These are phyloP conservation scores for Radopholus similis DNA, from an alignment of 1,140 invertebrate genomes.

Conservation along the genomic window DNA sequence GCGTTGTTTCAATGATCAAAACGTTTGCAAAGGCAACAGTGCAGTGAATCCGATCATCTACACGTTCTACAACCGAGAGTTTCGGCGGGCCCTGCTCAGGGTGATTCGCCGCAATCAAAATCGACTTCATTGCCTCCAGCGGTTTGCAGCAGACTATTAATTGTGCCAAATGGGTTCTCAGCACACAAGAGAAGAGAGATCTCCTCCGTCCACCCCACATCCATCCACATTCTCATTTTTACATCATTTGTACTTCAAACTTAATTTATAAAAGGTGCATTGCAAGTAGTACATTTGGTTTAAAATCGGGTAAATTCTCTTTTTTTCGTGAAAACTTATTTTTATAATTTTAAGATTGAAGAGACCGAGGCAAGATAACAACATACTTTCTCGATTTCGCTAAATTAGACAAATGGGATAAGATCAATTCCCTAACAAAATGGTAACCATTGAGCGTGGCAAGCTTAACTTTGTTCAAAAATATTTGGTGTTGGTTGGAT, in stretches of 20 bases:
- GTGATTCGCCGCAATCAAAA: slow-evolving; percentile 41
- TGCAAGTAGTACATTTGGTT: neutral
- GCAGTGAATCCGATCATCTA: slow-evolving; percentile 44
- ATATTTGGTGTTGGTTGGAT: neutral
- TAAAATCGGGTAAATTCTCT: neutral
- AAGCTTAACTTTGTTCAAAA: neutral
- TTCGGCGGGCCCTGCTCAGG: slow-evolving; percentile 44
- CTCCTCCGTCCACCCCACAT: neutral
- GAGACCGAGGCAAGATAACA: neutral
- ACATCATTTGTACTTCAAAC: neutral
- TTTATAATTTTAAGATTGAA: neutral
- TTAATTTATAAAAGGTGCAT: neutral
- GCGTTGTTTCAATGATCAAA: slow-evolving; percentile 42
- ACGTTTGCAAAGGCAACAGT: slow-evolving; percentile 34
- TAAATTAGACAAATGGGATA: neutral
- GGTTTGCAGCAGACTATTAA: slow-evolving; percentile 4
- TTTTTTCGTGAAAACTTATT: neutral
- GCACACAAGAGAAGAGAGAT: neutral
- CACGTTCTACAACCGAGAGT: slow-evolving; percentile 45
- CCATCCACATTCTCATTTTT: neutral
- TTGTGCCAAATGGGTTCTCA: neutral
- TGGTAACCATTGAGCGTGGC: no score
- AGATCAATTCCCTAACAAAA: no score
- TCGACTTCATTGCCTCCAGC: slow-evolving; percentile 19
- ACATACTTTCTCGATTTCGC: neutral